Percentiles rank a stretch among this genome's conserved stretches.
phyloP scores from a whole-genome alignment of 2,113 vertebrate genomes.

The Glaucidium brasilianum region DNA sequence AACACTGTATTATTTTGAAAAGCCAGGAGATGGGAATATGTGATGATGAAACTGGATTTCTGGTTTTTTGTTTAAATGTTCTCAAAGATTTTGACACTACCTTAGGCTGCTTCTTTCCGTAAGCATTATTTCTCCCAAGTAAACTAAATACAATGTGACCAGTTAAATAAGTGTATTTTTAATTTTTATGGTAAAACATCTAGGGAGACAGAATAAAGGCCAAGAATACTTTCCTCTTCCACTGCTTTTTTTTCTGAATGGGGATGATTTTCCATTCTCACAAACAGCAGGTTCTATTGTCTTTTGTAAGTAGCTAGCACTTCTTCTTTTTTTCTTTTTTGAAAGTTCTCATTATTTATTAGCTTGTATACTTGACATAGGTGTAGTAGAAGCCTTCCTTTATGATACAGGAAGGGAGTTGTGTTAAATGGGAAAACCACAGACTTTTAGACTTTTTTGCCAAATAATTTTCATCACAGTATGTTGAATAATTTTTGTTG shows the following conservation, averaged over 20 bases:
- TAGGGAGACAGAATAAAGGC: not conserved
- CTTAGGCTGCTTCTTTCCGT: not conserved
- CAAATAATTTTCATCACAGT: not conserved
- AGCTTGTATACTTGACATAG: not conserved
- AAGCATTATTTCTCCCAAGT: not conserved
- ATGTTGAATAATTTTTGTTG: not conserved
- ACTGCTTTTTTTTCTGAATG: not conserved
- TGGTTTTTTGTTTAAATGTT: not conserved
- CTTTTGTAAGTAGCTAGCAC: not conserved
- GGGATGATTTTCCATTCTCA: not conserved
- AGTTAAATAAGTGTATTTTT: not conserved
- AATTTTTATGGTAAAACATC: not conserved
- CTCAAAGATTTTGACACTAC: not conserved
- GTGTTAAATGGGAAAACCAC: not conserved
- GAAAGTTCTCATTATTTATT: not conserved
- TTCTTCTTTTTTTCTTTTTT: not conserved
- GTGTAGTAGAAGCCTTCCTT: not conserved
- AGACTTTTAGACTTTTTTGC: not conserved
- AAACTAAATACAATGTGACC: not conserved
- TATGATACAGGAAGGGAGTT: not conserved
- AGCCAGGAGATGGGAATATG: not conserved
- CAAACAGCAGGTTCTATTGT: not conserved
- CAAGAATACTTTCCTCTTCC: not conserved
- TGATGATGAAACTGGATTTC: not conserved
- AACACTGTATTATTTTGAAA: not conserved